Evolutionary conservation across 2,113 vertebrate genomes (phyloP), one percentile per base, ranked within the genome.

Genomic region (Athene noctua): DNA sequence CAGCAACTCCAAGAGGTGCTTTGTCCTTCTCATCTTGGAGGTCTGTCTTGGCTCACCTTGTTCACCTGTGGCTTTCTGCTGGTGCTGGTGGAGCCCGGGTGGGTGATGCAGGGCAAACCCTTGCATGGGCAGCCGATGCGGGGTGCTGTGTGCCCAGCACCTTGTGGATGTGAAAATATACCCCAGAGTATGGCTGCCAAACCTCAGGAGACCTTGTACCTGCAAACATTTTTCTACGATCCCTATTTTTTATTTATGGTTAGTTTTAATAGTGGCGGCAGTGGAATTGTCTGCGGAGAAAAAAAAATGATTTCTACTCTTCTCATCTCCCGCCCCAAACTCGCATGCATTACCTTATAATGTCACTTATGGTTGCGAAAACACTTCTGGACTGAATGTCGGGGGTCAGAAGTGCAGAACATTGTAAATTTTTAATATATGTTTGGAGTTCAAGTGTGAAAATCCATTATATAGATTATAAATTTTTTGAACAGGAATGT

Each of bases 371-470:
- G 27, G 20, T 57, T 93, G 92, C 1, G 3, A 80, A 95, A 91
- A 79, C 61, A 54, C 77, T 92, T 86, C 68, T 94, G 73, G 44
- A 83, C 86, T 89, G 94, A 72, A n/a, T 10, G 2, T 3, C 82
- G 26, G 17, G 82, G 91, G 91, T 96, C 88, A 94, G 80, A 86
- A 92, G 86, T 87, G 92, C 86, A 96, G 86, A 72, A 47, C n/a
- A 30, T 86, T 2, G 0, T 96, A 93, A 77, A 92, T 92, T 95
- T 95, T 95, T 96, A 91, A 95, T 97, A 68, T 20, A 61, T 86
- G 86, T 91, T 93, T 92, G 89, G 88, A 97, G 91, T 93, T 95
- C 93, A 96, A 88, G 92, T 96, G 88, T 96, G 96, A 93, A 96
- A 96, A 95, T 93, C 90, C 85, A 86, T 96, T 96, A 83, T 67